A percentile compares a stretch with the other conserved stretches of the same genome.
These are phyloP conservation scores for Micromesistius poutassou DNA, from an alignment of 2,797 vertebrate species.

Conservation along the genomic window DNA sequence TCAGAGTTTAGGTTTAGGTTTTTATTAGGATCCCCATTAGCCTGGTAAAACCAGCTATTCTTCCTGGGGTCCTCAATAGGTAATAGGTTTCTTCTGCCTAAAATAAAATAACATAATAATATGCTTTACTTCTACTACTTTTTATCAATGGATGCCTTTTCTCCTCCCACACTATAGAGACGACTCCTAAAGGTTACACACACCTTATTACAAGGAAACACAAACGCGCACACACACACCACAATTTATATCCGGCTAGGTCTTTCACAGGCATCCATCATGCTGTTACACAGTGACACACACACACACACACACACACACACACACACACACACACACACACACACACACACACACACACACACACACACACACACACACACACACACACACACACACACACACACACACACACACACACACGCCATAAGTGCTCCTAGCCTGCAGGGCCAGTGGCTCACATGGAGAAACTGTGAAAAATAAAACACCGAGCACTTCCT, in stretches of 20 bases:
- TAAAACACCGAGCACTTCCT: background rate
- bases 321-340: background rate
- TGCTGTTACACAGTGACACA: background rate
- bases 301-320: background rate
- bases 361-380: background rate
- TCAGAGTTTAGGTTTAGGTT: no score
- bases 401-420: background rate
- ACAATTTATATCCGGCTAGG: background rate
- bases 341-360: background rate
- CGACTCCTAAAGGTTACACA: background rate
- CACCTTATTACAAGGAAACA: no score
- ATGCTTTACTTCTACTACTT: background rate
- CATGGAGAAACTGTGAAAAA: constrained; percentile 14
- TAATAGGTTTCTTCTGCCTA: background rate
- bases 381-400: background rate
- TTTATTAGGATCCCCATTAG: no score
- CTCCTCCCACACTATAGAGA: background rate
- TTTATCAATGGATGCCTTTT: background rate
- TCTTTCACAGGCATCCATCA: background rate
- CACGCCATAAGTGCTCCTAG: constrained; percentile 7
- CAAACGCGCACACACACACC: background rate
- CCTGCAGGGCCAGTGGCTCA: background rate
- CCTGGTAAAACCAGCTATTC: no score
- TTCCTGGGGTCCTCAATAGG: no score
- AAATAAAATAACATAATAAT: background rate